These are phyloP conservation scores for Rhynchophorus ferrugineus DNA, from an alignment of 1,140 invertebrate species.

Conservation along the genomic window DNA sequence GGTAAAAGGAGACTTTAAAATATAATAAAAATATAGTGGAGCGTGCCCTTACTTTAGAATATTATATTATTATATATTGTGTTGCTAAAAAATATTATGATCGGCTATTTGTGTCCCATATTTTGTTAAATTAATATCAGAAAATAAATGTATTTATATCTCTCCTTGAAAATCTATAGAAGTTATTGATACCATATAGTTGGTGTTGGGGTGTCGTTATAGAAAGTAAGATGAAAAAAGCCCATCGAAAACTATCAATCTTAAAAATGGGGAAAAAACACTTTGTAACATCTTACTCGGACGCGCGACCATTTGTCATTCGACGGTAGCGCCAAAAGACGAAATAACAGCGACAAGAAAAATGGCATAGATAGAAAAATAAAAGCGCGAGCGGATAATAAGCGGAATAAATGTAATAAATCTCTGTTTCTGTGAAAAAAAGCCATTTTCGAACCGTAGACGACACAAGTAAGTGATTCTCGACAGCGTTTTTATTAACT, in stretches of 20 bases:
- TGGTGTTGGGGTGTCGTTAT: too few relatives aligned
- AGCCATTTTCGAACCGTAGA: constrained; percentile 13
- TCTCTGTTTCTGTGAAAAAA: constrained; percentile 20
- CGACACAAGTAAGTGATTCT: constrained; percentile 24
- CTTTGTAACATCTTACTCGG: constrained; percentile 22
- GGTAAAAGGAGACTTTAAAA: too few relatives aligned
- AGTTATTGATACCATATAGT: too few relatives aligned
- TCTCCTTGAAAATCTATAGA: too few relatives aligned
- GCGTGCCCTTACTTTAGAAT: too few relatives aligned
- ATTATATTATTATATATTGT: too few relatives aligned
- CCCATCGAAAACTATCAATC: constrained; percentile 18
- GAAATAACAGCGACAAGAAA: constrained; percentile 11
- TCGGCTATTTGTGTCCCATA: too few relatives aligned
- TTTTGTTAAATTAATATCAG: too few relatives aligned
- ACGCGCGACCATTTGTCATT: constrained; percentile 18
- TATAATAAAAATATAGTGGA: too few relatives aligned
- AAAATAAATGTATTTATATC: too few relatives aligned
- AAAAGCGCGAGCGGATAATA: constrained; percentile 21
- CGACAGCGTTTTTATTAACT: constrained; percentile 23
- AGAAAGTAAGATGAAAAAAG: too few relatives aligned
- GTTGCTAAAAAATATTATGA: too few relatives aligned
- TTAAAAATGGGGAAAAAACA: constrained; percentile 21
- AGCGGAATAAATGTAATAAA: constrained; percentile 25
- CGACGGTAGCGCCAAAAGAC: constrained; percentile 10
- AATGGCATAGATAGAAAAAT: constrained; percentile 19